Evolutionary conservation across 2,888 invertebrate genomes (phyloP).

Genomic region (Kryphioiulus occultus): DNA sequence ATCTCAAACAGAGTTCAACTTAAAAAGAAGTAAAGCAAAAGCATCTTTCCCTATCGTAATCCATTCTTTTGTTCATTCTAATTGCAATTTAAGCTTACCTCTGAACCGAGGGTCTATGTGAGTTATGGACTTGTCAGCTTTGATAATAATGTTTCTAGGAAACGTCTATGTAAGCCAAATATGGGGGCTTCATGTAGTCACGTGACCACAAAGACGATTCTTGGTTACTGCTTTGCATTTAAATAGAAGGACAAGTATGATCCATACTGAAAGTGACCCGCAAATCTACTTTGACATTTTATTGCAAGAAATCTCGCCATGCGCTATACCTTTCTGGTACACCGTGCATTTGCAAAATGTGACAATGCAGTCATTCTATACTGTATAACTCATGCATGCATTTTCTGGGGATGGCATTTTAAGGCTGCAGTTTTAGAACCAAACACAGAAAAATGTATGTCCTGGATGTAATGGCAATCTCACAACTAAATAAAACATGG

Average conservation of each 20-base stretch:
- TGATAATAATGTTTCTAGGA: neutral
- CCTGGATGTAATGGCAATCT: neutral
- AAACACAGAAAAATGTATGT: neutral
- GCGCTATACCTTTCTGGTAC: neutral
- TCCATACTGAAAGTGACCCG: constrained; percentile 24
- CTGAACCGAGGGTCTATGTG: neutral
- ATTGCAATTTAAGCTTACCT: neutral
- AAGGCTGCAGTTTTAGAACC: neutral
- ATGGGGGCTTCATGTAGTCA: neutral
- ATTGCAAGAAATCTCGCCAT: neutral
- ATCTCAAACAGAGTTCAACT: too few species aligned
- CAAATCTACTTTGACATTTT: constrained; percentile 37
- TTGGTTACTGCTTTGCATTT: constrained; percentile 43
- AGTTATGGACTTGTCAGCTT: neutral
- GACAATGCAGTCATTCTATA: neutral
- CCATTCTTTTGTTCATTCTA: too few species aligned
- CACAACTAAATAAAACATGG: neutral
- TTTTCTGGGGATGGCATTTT: neutral
- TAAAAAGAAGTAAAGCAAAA: too few species aligned
- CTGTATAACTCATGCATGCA: too few species aligned
- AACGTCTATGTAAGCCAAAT: neutral
- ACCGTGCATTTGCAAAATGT: neutral
- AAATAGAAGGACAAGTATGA: neutral
- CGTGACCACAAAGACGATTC: neutral
- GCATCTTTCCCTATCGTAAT: too few species aligned